Conservation (phyloP, 2,888 invertebrate genomes). For the Cyaniris semiargus region DNA sequence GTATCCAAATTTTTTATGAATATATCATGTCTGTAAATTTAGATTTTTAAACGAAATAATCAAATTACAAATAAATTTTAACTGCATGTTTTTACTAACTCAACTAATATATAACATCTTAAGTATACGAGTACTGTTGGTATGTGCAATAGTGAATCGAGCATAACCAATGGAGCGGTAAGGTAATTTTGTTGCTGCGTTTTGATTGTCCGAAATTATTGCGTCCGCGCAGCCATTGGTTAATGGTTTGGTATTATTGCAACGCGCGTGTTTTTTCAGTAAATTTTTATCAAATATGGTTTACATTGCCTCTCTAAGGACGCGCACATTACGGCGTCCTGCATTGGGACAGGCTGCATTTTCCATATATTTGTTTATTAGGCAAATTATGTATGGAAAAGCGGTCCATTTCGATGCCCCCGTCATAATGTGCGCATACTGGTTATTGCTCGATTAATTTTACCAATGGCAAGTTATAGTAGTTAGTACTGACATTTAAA, state of each 20-base stretch:
- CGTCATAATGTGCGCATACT: no score
- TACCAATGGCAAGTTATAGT: not conserved
- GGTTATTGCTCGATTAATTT: not conserved
- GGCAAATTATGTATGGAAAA: no score
- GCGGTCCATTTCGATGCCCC: no score
- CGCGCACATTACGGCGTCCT: no score
- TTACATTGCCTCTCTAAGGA: no score
- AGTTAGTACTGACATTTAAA: conserved; percentile 2
- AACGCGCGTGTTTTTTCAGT: no score
- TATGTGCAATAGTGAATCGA: not conserved
- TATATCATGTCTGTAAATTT: conserved; percentile 2
- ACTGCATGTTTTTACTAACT: conserved; percentile 15
- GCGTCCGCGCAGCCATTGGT: no score
- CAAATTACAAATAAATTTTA: conserved; percentile 1
- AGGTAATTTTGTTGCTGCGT: not conserved
- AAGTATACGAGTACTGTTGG: not conserved
- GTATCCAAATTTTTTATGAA: not conserved
- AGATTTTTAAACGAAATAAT: not conserved
- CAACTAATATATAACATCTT: conserved; percentile 12
- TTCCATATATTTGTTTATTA: no score
- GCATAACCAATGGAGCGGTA: not conserved
- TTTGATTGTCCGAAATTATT: no score
- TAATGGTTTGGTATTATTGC: no score
- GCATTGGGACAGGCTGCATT: no score
- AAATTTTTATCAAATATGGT: no score